Conservation (phyloP, 2,888 invertebrate species). For the Eupithecia centaureata region DNA sequence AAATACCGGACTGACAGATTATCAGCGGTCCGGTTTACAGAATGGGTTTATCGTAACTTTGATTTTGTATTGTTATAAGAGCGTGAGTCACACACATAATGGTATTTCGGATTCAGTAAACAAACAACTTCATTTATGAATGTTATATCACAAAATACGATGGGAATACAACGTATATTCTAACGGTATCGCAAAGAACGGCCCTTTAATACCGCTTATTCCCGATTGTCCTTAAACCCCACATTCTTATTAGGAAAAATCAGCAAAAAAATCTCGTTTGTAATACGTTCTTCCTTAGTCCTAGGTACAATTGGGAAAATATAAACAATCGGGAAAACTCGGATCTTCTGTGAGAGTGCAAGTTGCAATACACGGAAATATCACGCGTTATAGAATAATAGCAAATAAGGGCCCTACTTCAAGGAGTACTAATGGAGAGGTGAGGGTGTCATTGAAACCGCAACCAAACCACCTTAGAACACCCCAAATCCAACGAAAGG, state of each 20-base stretch:
- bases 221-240: no score
- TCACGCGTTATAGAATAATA: not conserved
- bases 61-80: not conserved
- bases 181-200: not conserved
- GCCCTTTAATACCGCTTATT: no score
- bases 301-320: no score
- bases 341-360: not conserved
- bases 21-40: not conserved
- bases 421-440: constrained; percentile 72
- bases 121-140: not conserved
- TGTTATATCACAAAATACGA: not conserved
- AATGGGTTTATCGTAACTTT: not conserved
- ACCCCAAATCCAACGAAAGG: constrained; percentile 62
- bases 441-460: constrained; percentile 75
- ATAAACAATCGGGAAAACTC: no score
- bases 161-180: not conserved
- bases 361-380: not conserved
- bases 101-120: not conserved
- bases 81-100: not conserved
- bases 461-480: constrained; percentile 64
- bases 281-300: no score
- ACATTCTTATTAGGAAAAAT: no score
- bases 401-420: constrained; percentile 60
- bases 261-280: no score
- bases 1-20: not conserved